Base-by-base conservation (phyloP, 1,140 invertebrate species). In the Drosophila pruinosa region DNA sequence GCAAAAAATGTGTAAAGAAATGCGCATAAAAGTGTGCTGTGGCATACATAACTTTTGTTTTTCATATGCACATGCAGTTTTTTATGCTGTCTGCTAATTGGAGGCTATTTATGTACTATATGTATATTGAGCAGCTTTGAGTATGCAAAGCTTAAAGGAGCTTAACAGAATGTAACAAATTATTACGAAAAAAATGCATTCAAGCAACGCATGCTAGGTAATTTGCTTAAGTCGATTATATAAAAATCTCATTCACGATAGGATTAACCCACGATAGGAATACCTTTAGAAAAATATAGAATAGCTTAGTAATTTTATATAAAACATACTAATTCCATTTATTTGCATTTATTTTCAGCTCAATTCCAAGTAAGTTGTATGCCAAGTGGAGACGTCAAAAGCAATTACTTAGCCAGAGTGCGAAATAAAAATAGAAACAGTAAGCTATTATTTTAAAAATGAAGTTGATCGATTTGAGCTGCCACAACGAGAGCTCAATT, bases 11-110 rank as follows among this genome's bases (percentile, higher is more conserved):
- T 12, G n/a, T 34, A 34, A 0, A 24, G 10, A 12, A 24, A 7
- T 0, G 22, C 21, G 4, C n/a, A 15, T 12, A 47, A 47, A 47
- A 47, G 43, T 26, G 2, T 17, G 21, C 43, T 12, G 26, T 47
- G 5, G 41, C n/a, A 21, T 8, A 22, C n/a, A 34, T 31, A 3
- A 10, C 28, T 31, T 22, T 45, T 47, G 10, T n/a, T 24, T 47
- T 24, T 5, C n/a, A 26, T 24, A 14, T 5, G 8, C 22, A 2
- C n/a, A 24, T 48, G 31, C 12, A 22, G 5, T 47, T 47, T 24
- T 34, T 22, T 15, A 21, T n/a, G 8, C 41, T 12, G 15, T 7
- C n/a, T 24, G 28, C 43, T 61, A 61, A 61, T 61, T 61, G 57
- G 19, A 1, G 21, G 28, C 12, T 59, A 34, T 47, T 34, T 22